These are phyloP conservation scores for Amazona guildingii DNA, from an alignment of 2,113 vertebrate species.

Conservation along the genomic window DNA sequence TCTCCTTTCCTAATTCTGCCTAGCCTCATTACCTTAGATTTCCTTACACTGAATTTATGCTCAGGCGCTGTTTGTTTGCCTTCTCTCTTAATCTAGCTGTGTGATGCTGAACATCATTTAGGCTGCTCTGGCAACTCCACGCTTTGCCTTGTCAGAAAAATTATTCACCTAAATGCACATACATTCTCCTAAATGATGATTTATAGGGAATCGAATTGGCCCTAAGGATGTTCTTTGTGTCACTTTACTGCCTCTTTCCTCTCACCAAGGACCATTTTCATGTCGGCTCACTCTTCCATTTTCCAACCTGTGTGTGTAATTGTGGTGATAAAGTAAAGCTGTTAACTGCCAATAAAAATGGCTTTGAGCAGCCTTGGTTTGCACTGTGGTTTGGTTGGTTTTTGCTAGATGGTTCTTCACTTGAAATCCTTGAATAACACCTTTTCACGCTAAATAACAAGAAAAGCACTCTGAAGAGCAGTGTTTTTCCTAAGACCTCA, in stretches of 20 bases:
- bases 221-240: not conserved
- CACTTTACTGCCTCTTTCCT: not conserved
- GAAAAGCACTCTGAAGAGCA: not conserved
- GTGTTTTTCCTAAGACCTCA: not conserved
- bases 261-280: not conserved
- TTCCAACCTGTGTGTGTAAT: not conserved
- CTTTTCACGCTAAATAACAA: not conserved
- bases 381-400: not conserved
- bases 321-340: not conserved
- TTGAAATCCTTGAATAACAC: not conserved
- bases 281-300: not conserved
- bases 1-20: not conserved
- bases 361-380: not conserved
- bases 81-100: constrained; percentile 1
- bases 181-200: not conserved
- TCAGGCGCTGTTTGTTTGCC: not conserved
- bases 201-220: not conserved
- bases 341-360: not conserved
- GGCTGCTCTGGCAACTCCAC: not conserved
- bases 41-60: constrained; percentile 22
- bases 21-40: constrained; percentile 20
- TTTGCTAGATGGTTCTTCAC: not conserved
- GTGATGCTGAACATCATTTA: not conserved
- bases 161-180: not conserved
- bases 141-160: not conserved